Evolutionary conservation across 92 coral and sea anemone species (phyloP).

Genomic region (Siderastrea radians): DNA sequence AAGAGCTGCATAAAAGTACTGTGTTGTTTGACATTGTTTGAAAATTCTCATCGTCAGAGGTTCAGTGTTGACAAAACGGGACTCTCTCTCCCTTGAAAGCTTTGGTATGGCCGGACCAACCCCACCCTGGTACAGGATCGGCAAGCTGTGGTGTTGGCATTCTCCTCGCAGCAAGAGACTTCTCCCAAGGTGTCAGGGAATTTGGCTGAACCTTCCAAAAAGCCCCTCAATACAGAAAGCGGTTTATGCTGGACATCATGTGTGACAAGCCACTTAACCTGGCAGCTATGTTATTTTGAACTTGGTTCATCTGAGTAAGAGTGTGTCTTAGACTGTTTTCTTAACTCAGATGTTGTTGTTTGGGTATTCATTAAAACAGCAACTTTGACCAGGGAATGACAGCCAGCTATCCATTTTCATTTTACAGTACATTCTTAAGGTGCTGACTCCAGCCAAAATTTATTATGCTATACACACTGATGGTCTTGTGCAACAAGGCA

Average conservation of each 20-base stretch:
- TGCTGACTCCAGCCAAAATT: too few relatives aligned
- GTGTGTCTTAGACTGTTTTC: background rate
- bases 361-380: too few relatives aligned
- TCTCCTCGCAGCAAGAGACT: conserved; percentile 28
- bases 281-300: background rate
- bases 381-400: background rate
- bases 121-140: conserved; percentile 16
- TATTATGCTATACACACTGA: background rate
- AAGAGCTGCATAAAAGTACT: conserved; percentile 13
- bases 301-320: background rate
- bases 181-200: background rate
- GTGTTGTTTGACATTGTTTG: background rate
- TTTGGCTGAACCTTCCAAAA: background rate
- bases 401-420: background rate
- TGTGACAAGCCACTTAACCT: background rate
- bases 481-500: conserved; percentile 7
- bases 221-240: conserved; percentile 22
- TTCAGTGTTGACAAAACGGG: conserved; percentile 6
- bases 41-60: conserved; percentile 19
- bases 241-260: conserved; percentile 14
- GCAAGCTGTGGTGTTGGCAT: conserved; percentile 13
- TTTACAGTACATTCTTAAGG: background rate
- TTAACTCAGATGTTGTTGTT: background rate
- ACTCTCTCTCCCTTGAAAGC: conserved; percentile 2
- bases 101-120: conserved; percentile 22